Evolutionary conservation across 1,140 invertebrate species (phyloP), one percentile per base, ranked within the genome.

Genomic region (Drosophila miranda): DNA sequence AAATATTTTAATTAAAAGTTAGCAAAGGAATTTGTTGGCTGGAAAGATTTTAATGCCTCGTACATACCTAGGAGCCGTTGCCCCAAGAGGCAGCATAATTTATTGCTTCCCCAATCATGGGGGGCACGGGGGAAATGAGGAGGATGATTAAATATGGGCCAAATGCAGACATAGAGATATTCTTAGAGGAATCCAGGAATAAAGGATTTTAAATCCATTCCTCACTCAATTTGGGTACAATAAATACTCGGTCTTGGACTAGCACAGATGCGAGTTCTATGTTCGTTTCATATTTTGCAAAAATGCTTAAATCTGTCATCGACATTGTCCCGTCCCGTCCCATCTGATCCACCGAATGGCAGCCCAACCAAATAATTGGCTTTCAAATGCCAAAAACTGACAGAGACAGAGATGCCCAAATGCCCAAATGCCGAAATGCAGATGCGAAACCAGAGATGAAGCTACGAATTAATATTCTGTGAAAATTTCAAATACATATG

Each of bases 1-100:
- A 68, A 56, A 55, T 49, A 68, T 55, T 49, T 68, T 42, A 68
- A 68, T 68, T 67, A 68, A 68, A 68, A 67, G 34, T 68, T 68
- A 19, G 1, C 9, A 43, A 4, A 6, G 4, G 16, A 61, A 63
- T 38, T 38, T 38, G 34, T 38, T 38, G 46, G 11, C 34, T 11
- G n/a, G 3, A 16, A 19, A 41, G 43, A 28, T 43, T 14, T 8
- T n/a, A 14, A 3, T 6, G n/a, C 14, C 26, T 45, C n/a, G 59
- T 6, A 19, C 19, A 19, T 19, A 19, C 19, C 1, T 19, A 19
- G 19, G 19, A 2, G 19, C 19, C 16, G 16, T 0, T 19, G 19
- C 23, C 23, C 3, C 6, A 9, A 34, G 4, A 38, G 11, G 13
- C 6, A 13, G 11, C 2, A 13, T 13, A 43, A 41, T 23, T 44